Evolutionary conservation across 1,140 invertebrate genomes (phyloP), one percentile per base, ranked within the genome.

Genomic region (Heliconius melpomene): DNA sequence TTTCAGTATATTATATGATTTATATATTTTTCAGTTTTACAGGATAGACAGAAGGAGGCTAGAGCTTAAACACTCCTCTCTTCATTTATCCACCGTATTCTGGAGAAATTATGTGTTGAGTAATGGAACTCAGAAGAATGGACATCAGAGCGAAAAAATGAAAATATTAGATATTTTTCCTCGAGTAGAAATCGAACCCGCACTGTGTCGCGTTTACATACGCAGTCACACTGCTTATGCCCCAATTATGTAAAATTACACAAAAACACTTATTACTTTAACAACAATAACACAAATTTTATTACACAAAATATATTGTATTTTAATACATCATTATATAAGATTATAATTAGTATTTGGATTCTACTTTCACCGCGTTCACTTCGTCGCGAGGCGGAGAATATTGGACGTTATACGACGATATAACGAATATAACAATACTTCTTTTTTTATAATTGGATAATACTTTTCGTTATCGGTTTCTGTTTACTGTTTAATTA

Each of bases 291-390:
- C 60, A 66, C 23, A 66, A 66, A 66, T 29, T 66, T 26, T 16
- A 13, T 7, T 29, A 66, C 11, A 23, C n/a, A 26, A 66, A 60
- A 13, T 32, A 32, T 32, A 32, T 32, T 29, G 29, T 29, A 36
- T 36, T 36, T 36, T 36, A 29, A 66, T 66, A 26, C 23, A 66
- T 11, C 11, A 66, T 29, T 66, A 66, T 66, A 29, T 66, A 66
- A 66, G 13, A 13, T 26, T 29, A 66, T 66, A 66, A 66, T 66
- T 29, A 66, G 1, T 66, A 66, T 60, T 60, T 23, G n/a, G 0
- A 60, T 57, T 23, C 11, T 70, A 79, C 78, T 79, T 79, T 79
- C 78, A 75, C 78, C 16, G 77, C 52, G n/a, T 74, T 74, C 77
- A 74, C 52, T 78, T 29, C 32, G 60, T 9, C 54, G n/a, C 54